phyloP scores from a whole-genome alignment of 2,113 vertebrate genomes.

The Origma solitaria region DNA sequence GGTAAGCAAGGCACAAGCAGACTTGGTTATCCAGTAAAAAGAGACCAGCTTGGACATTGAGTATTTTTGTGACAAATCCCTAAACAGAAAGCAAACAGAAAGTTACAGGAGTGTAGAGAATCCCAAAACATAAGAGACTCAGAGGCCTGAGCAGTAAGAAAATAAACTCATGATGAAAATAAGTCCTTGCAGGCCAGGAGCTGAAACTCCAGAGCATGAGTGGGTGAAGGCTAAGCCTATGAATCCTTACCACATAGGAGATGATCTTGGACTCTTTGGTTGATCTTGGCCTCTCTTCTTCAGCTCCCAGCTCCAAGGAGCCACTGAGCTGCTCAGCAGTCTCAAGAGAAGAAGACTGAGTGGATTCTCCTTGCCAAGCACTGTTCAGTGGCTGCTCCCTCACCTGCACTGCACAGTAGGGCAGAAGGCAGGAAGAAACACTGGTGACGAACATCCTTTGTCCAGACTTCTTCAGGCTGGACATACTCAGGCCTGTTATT shows the following conservation, averaged over 20 bases:
- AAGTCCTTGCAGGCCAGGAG: background rate
- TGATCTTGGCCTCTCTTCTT: background rate
- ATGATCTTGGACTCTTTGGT: slow-evolving; percentile 72
- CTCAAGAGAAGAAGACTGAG: background rate
- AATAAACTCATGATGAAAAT: background rate
- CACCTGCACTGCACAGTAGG: background rate
- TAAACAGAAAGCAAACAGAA: slow-evolving; percentile 49
- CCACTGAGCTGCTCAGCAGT: background rate
- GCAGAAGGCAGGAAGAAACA: slow-evolving; percentile 63
- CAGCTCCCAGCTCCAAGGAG: background rate
- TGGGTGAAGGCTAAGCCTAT: background rate
- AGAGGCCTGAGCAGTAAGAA: background rate
- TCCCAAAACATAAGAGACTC: background rate
- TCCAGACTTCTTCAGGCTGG: slow-evolving; percentile 67
- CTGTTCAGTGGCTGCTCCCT: background rate
- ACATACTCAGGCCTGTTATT: slow-evolving; percentile 72
- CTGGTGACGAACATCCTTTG: slow-evolving; percentile 69
- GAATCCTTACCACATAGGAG: slow-evolving; percentile 75
- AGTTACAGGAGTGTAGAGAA: background rate
- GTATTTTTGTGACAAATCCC: slow-evolving; percentile 79
- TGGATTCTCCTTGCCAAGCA: background rate
- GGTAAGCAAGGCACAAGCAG: slow-evolving; percentile 84
- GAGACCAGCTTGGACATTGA: slow-evolving; percentile 79
- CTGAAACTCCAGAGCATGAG: background rate
- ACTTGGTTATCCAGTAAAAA: slow-evolving; percentile 81